Evolutionary conservation across 37 sponge, comb jelly and placozoan species (phyloP).

Genomic region (Mnemiopsis leidyi): DNA sequence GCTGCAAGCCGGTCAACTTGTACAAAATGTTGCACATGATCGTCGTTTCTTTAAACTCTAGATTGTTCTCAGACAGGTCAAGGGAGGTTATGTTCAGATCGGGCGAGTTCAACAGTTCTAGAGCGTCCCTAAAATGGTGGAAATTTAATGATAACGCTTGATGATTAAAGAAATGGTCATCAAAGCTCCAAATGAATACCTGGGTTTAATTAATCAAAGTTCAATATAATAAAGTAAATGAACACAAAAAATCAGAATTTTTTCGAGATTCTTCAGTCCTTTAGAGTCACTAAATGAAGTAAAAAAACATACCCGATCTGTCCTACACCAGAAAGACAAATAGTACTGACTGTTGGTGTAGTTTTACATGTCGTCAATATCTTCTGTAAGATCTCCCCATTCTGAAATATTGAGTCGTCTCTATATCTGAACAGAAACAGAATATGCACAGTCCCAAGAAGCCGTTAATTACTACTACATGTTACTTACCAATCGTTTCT

Average conservation of each 20-base stretch:
- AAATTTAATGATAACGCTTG: too few species aligned
- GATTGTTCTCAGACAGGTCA: conserved; percentile 34
- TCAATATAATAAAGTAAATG: too few species aligned
- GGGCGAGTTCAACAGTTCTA: background rate
- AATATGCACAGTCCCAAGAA: too few species aligned
- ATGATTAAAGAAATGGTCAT: too few species aligned
- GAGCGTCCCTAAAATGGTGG: background rate
- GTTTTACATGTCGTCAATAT: background rate
- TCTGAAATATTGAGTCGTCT: too few species aligned
- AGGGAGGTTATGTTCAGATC: conserved; percentile 7
- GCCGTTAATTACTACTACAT: background rate
- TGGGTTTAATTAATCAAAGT: too few species aligned
- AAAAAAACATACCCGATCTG: background rate
- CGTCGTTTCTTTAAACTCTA: background rate
- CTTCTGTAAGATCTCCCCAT: background rate
- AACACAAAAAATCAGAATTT: too few species aligned
- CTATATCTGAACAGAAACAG: too few species aligned
- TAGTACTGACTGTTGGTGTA: background rate
- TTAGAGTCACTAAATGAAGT: too few species aligned
- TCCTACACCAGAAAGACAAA: conserved; percentile 6
- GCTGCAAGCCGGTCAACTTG: conserved; percentile 8
- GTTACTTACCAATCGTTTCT: background rate
- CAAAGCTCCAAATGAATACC: too few species aligned
- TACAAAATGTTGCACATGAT: background rate
- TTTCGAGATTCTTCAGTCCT: too few species aligned